Conservation (phyloP, 2,797 vertebrate genomes). For the Myotis findleyi region DNA sequence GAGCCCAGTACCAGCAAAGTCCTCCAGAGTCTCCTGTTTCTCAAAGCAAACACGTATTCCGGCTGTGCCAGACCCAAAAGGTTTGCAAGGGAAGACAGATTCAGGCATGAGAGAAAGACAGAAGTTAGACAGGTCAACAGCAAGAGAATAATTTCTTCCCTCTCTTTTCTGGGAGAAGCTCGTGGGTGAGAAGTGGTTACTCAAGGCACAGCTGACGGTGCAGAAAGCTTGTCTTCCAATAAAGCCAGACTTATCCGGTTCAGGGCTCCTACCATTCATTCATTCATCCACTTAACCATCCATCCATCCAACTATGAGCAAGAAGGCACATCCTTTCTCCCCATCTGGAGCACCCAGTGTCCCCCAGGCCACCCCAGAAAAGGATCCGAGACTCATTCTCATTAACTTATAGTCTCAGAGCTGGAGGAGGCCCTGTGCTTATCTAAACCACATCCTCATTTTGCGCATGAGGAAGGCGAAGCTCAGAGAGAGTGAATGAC, state of each 20-base stretch:
- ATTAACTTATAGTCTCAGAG: not conserved
- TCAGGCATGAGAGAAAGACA: not conserved
- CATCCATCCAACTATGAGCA: not conserved
- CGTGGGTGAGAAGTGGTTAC: not conserved
- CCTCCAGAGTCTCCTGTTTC: not conserved
- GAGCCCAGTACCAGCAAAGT: not conserved
- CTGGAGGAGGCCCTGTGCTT: conserved; percentile 19
- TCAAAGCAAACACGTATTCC: conserved; percentile 14
- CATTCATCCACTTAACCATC: not conserved
- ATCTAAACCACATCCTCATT: conserved; percentile 66
- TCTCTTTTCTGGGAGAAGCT: not conserved
- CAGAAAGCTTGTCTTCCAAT: not conserved
- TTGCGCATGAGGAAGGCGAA: conserved; percentile 30
- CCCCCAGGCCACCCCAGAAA: conserved; percentile 27
- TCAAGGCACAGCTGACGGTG: not conserved
- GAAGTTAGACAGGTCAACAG: not conserved
- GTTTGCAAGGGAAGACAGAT: not conserved
- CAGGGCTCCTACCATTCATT: not conserved
- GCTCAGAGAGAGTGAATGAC: conserved; percentile 33
- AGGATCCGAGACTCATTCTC: conserved; percentile 43
- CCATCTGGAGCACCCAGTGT: not conserved
- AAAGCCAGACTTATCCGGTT: not conserved
- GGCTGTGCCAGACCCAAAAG: not conserved
- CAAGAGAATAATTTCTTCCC: conserved; percentile 21
- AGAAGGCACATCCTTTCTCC: not conserved